Base-by-base conservation (phyloP, 2,888 invertebrate genomes). In the Himalopsyche kuldschensis region DNA sequence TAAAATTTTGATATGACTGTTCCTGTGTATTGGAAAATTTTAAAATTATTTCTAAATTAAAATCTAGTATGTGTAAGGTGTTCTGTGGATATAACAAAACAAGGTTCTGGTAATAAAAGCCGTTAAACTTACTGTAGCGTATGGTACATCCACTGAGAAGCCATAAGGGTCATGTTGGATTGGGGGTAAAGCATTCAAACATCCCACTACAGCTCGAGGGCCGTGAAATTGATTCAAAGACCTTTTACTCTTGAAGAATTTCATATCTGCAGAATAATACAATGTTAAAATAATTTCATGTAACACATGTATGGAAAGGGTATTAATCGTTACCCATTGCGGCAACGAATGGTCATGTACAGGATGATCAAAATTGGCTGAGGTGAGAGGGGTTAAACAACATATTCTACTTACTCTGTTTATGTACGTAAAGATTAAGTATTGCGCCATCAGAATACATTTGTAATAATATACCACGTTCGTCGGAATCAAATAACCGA, bases 111-210 rank as follows among this genome's bases (percentile, higher is more conserved):
- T 15, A 15, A 41, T 41, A 41, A 41, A 41, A 41, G 15, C 15
- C 2, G 80, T 11, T 5, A 3, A 24, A 91, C 93, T 92, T 89
- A 95, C 95, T 41, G 91, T 90, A 86, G 92, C 92, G 85, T 91
- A 89, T 55, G 93, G 88, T n/a, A 95, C 92, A 88, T 96, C 96
- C 0, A 95, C 92, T 10, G 92, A 91, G 87, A 96, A 95, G 0
- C 94, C 93, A 76, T 90, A 90, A 0, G 93, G 93, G 88, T 95
- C 95, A 89, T 96, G 96, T 85, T 92, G 90, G 0, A 94, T 91
- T 4, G 89, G 88, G 0, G 96, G 96, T 88, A 94, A 88, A 78
- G 89, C 86, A 30, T 78, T 78, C 20, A 88, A 41, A 75, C 83
- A 85, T 20, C 80, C 78, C 15, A 82, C 78, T 24, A 86, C 83